phyloP scores from a whole-genome alignment of 2,888 invertebrate species.

The Lithophane semibrunnea region DNA sequence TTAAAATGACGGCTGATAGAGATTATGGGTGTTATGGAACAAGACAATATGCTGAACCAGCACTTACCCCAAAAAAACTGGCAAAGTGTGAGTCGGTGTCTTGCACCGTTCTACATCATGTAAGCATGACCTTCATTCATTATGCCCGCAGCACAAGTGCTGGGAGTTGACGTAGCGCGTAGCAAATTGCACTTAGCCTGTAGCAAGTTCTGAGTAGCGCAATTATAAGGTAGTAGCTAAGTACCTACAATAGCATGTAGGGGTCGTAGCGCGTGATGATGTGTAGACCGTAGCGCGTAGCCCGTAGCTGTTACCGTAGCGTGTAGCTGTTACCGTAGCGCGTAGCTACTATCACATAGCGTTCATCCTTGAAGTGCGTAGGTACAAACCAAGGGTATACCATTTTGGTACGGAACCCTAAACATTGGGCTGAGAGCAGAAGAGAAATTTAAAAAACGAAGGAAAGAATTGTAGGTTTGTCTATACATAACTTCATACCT shows the following conservation, averaged over 20 bases:
- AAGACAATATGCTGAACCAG: neutral
- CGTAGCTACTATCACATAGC: too few species aligned
- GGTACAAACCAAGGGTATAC: too few species aligned
- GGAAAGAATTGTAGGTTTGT: neutral
- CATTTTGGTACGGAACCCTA: neutral
- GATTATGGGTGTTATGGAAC: neutral
- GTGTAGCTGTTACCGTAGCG: conserved; percentile 1
- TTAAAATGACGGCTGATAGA: neutral
- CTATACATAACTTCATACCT: neutral
- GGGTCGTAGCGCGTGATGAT: too few species aligned
- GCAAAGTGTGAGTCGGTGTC: neutral
- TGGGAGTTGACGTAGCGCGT: neutral
- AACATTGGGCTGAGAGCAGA: neutral
- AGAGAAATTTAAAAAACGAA: neutral
- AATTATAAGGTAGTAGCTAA: neutral
- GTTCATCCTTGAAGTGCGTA: neutral
- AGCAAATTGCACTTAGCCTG: neutral
- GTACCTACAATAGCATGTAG: too few species aligned
- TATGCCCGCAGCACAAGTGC: neutral
- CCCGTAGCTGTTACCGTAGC: neutral
- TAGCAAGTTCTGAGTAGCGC: neutral
- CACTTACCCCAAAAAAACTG: neutral
- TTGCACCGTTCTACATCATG: neutral
- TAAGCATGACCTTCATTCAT: neutral
- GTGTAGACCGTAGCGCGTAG: neutral